Conservation (phyloP, 2,113 vertebrate genomes). For the Plectropomus leopardus region DNA sequence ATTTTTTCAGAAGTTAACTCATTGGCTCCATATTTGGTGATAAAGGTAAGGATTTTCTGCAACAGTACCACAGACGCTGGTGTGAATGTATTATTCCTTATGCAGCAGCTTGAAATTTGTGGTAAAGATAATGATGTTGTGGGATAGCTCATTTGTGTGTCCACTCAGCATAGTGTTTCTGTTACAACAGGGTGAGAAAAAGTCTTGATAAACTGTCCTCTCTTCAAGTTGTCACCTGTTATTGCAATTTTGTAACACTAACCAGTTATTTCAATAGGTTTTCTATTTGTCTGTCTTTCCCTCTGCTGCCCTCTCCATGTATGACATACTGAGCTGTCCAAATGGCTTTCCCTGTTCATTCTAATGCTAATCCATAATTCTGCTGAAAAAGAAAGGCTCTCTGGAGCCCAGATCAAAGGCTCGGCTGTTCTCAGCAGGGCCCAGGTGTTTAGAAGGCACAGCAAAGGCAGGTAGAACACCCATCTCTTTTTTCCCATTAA, state of each 20-base stretch:
- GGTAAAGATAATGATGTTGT: constrained; percentile 13
- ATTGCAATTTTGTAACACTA: not conserved
- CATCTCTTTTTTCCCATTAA: constrained; percentile 29
- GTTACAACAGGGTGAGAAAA: constrained; percentile 29
- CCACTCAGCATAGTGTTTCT: not conserved
- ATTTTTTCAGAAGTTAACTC: not conserved
- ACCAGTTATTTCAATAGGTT: not conserved
- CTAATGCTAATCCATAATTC: constrained; percentile 66
- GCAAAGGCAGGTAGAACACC: constrained; percentile 30
- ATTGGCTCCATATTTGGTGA: not conserved
- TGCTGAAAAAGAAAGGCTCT: constrained; percentile 41
- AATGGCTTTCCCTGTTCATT: constrained; percentile 45
- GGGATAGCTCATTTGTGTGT: not conserved
- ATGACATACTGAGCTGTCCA: constrained; percentile 26
- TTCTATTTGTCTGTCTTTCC: not conserved
- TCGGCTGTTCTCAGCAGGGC: constrained; percentile 39
- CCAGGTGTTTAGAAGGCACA: constrained; percentile 59
- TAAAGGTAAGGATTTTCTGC: not conserved
- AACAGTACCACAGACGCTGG: not conserved
- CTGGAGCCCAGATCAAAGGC: constrained; percentile 68
- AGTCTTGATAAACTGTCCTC: not conserved
- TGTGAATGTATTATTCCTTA: not conserved
- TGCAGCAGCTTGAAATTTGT: not conserved
- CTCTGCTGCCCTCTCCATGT: not conserved
- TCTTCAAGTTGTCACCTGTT: not conserved